Evolutionary conservation across 2,797 vertebrate species (phyloP).

Genomic region (Anableps anableps): DNA sequence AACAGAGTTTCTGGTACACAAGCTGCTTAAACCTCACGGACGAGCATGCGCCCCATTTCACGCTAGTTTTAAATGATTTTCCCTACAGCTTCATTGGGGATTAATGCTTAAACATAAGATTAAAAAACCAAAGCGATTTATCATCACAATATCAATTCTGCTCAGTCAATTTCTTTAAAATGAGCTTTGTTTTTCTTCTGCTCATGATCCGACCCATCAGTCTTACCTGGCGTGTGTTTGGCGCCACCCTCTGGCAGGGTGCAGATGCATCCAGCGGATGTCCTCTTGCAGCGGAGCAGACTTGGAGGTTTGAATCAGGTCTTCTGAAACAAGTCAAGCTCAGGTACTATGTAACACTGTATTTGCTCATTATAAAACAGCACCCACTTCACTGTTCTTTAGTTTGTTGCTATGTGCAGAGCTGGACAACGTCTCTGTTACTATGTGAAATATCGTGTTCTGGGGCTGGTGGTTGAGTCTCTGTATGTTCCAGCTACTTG

Average conservation of each 20-base stretch:
- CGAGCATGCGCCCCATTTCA: neutral
- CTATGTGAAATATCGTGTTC: neutral
- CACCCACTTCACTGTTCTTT: neutral
- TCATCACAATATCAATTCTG: neutral
- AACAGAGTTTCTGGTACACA: neutral
- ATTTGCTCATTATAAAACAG: neutral
- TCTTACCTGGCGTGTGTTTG: neutral
- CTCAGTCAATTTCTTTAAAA: neutral
- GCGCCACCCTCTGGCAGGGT: neutral
- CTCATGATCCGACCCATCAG: neutral
- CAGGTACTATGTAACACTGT: neutral
- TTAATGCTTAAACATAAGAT: neutral
- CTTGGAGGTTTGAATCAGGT: neutral
- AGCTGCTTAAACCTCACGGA: neutral
- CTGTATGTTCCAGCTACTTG: neutral
- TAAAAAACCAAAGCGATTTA: neutral
- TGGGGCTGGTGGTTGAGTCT: neutral
- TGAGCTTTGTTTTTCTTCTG: neutral
- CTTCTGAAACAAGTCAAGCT: neutral
- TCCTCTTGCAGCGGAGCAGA: neutral
- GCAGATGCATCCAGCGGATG: too few relatives aligned
- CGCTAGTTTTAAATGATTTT: neutral
- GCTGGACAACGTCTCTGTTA: neutral
- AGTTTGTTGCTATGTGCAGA: neutral
- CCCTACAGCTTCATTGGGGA: neutral